Evolutionary conservation across 1,140 invertebrate species (phyloP), one percentile per base, ranked within the genome.

Genomic region (Orussus abietinus): DNA sequence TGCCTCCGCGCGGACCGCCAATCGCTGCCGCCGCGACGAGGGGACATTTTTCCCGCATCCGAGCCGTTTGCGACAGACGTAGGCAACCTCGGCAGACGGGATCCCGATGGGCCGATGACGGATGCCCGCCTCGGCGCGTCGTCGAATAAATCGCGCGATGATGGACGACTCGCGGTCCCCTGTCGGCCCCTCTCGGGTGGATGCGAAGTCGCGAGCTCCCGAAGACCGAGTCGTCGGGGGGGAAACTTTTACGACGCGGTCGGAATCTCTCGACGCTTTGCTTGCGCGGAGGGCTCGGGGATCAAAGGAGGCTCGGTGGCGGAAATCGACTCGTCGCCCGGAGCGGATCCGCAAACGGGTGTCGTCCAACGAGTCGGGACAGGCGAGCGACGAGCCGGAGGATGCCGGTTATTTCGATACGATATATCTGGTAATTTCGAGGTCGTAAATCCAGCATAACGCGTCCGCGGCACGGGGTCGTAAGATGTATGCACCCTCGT

Each of bases 31-130:
- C n/a, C n/a, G n/a, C n/a, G n/a, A n/a, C n/a, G n/a, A n/a, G n/a
- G n/a, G 46, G 21, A 43, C 46, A 56, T 57, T 56, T 57, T 50
- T 57, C 53, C 42, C 17, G 31, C 34, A 53, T 57, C 51, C 49
- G 47, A 57, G 55, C 53, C 55, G 49, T 57, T 56, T 56, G 49
- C 45, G 32, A 37, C 37, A 39, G 38, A 49, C n/a, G 45, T 47
- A 42, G 41, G 31, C 55, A 43, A 32, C 42, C 43, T n/a, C n/a
- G 29, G 44, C 37, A 43, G 55, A 57, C 54, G 56, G 54, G 53
- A 53, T 47, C 35, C 37, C 51, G 52, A 57, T 57, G 45, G 53
- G 48, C 50, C 49, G 29, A 42, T 57, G 55, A 57, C 57, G 51
- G 51, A 57, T 57, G 54, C 48, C 51, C 40, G 38, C 48, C 39